Base-by-base conservation (phyloP, 2,113 vertebrate genomes). In the Eupsittula cactorum region DNA sequence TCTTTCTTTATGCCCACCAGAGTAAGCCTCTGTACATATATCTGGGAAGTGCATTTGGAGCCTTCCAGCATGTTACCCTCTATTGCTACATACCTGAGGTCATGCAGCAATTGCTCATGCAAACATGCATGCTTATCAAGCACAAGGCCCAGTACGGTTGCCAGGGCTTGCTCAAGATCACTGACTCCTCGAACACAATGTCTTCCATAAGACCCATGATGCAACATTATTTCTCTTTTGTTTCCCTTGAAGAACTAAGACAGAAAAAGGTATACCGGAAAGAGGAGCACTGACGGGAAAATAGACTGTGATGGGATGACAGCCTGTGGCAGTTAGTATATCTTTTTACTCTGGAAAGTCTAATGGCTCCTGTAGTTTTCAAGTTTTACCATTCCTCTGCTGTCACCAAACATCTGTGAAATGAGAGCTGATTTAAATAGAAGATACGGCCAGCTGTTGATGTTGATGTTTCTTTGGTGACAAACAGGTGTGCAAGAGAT, bases 401-500 rank as follows among this genome's bases (percentile, higher is more conserved):
- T 96, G 85, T 82, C 88, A 86, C 60, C 59, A 82, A 92, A 76
- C 70, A 93, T 39, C 82, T 95, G 92, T 88, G 70, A 52, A 69
- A 82, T 73, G 21, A 80, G 24, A 4, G 29, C 16, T 88, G 70
- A 62, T 92, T 95, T 87, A 94, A 90, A 76, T 13, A 87, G 50
- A 65, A 76, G 70, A 65, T 31, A 90, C 49, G 13, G 74, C 33
- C 82, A 88, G 71, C 57, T 92, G 92, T 69, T 88, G 52, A 24
- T 82, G 41, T 64, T 93, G 76, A 19, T 44, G 44, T 76, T 44
- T 28, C 29, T 76, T 65, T 12, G 80, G 27, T 57, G 24, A 47
- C 52, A 79, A 60, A 88, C 18, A 76, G 65, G 24, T 76, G 63
- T 52, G 35, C 52, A 69, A 77, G 41, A 28, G 47, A 62, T 59